These are phyloP conservation scores for Aplysina aerophoba DNA, from an alignment of 37 sponge, comb jelly and placozoan species.

Conservation along the genomic window DNA sequence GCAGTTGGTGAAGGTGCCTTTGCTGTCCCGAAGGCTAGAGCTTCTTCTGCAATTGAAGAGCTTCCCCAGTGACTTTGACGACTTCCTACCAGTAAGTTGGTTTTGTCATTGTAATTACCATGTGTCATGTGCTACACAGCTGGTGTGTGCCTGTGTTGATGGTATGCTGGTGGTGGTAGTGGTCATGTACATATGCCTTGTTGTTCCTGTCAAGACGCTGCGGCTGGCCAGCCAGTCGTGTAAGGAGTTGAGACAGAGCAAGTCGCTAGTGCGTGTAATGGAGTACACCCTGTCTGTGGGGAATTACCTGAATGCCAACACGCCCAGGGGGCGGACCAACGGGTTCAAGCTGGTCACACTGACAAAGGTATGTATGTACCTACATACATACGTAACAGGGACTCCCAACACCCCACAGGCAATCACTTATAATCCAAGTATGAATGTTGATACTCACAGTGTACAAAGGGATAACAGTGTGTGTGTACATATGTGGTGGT, in stretches of 20 bases:
- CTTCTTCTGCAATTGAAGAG: constrained; percentile 71
- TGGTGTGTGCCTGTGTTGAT: too few species aligned
- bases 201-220: constrained; percentile 40
- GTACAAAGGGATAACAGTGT: too few species aligned
- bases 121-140: too few species aligned
- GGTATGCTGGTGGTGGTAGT: neutral
- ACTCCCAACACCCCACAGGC: too few species aligned
- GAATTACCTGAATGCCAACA: constrained; percentile 84
- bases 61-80: constrained; percentile 78
- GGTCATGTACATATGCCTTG: neutral
- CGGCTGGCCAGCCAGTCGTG: constrained; percentile 76
- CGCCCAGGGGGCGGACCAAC: constrained; percentile 74
- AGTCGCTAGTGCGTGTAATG: constrained; percentile 64
- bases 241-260: constrained; percentile 47
- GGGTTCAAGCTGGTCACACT: constrained; percentile 76
- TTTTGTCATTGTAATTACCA: too few species aligned
- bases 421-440: too few species aligned
- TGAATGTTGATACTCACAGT: too few species aligned
- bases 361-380: constrained; percentile 54
- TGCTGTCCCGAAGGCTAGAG: constrained; percentile 68
- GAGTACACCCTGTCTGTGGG: constrained; percentile 81
- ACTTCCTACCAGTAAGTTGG: constrained; percentile 75
- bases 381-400: too few species aligned
- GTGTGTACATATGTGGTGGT: neutral
- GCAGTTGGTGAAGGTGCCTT: constrained; percentile 70